Percentiles rank a stretch among this genome's conserved stretches.
phyloP scores from a whole-genome alignment of 2,113 vertebrate genomes.

The Melanocharis versteri region DNA sequence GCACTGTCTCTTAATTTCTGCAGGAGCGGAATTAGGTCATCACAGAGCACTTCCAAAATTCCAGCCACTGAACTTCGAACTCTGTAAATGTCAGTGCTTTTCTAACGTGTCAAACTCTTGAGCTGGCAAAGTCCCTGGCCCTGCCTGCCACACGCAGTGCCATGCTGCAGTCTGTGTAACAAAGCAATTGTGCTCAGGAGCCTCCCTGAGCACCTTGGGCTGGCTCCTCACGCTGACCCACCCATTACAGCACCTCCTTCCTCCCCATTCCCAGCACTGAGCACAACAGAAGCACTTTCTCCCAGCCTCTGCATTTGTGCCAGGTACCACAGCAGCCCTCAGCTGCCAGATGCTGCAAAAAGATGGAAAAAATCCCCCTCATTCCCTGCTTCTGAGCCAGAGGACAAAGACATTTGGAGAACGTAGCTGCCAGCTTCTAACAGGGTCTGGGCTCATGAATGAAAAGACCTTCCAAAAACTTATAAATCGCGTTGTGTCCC shows the following conservation, averaged over 20 bases:
- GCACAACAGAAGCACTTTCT: neutral
- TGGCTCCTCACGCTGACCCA: neutral
- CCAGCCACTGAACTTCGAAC: neutral
- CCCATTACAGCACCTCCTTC: neutral
- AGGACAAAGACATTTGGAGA: neutral
- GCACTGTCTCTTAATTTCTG: neutral
- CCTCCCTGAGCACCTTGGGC: neutral
- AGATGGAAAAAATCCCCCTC: neutral
- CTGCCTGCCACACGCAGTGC: neutral
- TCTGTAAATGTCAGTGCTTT: neutral
- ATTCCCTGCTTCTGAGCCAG: neutral
- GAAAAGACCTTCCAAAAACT: neutral
- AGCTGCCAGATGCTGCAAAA: neutral
- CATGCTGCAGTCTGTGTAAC: neutral
- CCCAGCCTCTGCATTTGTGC: neutral
- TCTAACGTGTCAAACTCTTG: neutral
- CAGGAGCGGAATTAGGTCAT: neutral
- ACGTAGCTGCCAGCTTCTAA: neutral
- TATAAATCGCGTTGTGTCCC: neutral
- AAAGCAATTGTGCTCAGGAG: fast-evolving
- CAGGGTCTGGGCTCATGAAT: neutral
- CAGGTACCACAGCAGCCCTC: neutral
- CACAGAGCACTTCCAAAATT: neutral
- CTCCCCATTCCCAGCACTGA: neutral
- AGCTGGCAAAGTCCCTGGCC: neutral